A percentile compares a stretch with the other conserved stretches of the same genome.
Evolutionary conservation across 2,797 vertebrate genomes (phyloP).

Genomic region (Protonibea diacanthus): DNA sequence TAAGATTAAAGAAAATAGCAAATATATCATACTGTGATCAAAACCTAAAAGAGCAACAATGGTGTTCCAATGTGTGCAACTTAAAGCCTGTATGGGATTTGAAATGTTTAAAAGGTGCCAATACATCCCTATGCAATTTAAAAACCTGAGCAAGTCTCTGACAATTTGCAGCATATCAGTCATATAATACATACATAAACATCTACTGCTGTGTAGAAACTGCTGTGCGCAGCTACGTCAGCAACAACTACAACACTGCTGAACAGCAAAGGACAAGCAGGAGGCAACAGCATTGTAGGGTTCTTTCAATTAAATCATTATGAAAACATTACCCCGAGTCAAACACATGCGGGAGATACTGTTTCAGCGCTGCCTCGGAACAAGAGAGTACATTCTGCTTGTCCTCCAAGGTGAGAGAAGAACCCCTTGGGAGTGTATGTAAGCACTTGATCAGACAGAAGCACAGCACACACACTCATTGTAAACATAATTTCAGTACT

Average conservation of each 20-base stretch:
- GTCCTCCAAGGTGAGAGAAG: conserved; percentile 63
- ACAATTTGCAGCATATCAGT: conserved; percentile 2
- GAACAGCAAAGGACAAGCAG: conserved; percentile 11
- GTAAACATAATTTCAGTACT: conserved; percentile 18
- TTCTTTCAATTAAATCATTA: conserved; percentile 62
- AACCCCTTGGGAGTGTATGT: conserved; percentile 46
- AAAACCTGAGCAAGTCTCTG: conserved; percentile 1
- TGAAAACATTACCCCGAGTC: conserved; percentile 60
- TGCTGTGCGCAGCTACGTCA: neutral
- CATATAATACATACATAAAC: neutral
- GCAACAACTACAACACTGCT: conserved; percentile 3
- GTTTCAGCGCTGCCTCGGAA: conserved; percentile 61
- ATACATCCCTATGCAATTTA: neutral
- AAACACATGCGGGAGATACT: conserved; percentile 52
- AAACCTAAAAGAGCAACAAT: neutral
- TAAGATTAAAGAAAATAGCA: neutral
- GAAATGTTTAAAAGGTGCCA: no score
- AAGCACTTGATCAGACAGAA: conserved; percentile 21
- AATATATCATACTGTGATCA: neutral
- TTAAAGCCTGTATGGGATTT: neutral
- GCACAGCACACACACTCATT: conserved; percentile 6
- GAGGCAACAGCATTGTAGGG: neutral
- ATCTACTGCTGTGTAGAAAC: conserved; percentile 19
- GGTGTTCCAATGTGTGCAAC: neutral
- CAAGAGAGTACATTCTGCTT: conserved; percentile 47